phyloP scores from a whole-genome alignment of 2,888 invertebrate genomes.

The Andrena trimmerana region DNA sequence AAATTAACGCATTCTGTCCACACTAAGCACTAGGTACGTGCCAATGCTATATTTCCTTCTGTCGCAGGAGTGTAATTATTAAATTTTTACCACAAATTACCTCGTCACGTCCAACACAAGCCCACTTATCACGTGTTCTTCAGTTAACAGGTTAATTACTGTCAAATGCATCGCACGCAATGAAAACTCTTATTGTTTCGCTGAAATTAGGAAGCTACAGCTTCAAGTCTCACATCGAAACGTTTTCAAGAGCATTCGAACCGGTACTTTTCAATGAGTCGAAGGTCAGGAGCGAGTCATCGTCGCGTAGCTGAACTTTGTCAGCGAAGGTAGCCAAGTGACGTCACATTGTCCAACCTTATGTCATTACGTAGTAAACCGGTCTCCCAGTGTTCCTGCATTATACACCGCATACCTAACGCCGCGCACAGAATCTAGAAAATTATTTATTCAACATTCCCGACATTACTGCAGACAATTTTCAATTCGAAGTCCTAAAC shows the following conservation, averaged over 20 bases:
- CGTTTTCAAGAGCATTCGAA: neutral
- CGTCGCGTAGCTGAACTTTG: constrained; percentile 71
- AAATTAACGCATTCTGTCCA: neutral
- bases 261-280: constrained; percentile 47
- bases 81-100: neutral
- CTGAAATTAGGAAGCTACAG: neutral
- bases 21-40: neutral
- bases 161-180: neutral
- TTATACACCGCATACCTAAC: constrained; percentile 38
- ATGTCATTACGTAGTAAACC: constrained; percentile 62
- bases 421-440: constrained; percentile 11
- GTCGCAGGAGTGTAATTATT: neutral
- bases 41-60: neutral
- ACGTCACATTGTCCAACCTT: constrained; percentile 65
- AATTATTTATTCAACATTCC: constrained; percentile 29
- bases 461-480: neutral
- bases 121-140: neutral
- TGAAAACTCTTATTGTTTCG: neutral
- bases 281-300: constrained; percentile 70
- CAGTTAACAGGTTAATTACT: neutral
- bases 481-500: neutral
- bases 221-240: neutral
- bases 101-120: neutral
- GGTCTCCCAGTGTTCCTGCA: constrained; percentile 39
- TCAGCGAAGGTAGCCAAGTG: constrained; percentile 57